phyloP scores from a whole-genome alignment of 64 coral and sea anemone species.

The Porites lutea region DNA sequence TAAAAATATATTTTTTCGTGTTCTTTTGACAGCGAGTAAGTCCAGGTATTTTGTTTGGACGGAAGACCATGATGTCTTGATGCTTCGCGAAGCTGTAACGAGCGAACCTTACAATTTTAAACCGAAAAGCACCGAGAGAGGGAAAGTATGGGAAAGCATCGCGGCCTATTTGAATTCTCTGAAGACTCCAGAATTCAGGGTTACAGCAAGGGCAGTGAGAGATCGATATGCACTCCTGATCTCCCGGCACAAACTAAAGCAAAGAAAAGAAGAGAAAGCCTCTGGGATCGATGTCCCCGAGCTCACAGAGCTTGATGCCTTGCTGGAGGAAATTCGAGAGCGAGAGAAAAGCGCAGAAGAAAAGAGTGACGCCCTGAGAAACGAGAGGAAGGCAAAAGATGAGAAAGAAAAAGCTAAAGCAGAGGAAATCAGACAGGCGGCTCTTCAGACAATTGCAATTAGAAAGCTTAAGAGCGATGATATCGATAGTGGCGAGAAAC shows the following conservation, averaged over 20 bases:
- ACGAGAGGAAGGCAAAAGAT: slow-evolving; percentile 59
- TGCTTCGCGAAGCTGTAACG: slow-evolving; percentile 47
- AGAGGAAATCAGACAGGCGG: slow-evolving; percentile 56
- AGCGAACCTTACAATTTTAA: slow-evolving; percentile 63
- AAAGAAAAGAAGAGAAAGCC: too few relatives aligned
- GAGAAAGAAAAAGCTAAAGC: slow-evolving; percentile 56
- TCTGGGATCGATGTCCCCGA: too few relatives aligned
- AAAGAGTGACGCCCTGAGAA: slow-evolving; percentile 61
- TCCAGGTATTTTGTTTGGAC: slow-evolving; percentile 59
- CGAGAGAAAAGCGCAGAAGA: slow-evolving; percentile 58
- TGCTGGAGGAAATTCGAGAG: background rate
- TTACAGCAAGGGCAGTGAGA: slow-evolving; percentile 43
- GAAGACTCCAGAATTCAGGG: slow-evolving; percentile 59
- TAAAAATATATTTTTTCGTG: background rate
- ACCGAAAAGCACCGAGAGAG: slow-evolving; percentile 36
- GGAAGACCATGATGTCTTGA: background rate
- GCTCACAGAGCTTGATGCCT: too few relatives aligned
- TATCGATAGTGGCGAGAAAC: slow-evolving; percentile 65
- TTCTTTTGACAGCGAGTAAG: background rate
- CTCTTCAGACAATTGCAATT: slow-evolving; percentile 47
- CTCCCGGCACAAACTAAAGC: too few relatives aligned
- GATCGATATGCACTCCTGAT: slow-evolving; percentile 42
- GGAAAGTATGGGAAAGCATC: slow-evolving; percentile 71
- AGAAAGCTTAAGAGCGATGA: slow-evolving; percentile 62
- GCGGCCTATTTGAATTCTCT: slow-evolving; percentile 30